Evolutionary conservation across 2,888 invertebrate species (phyloP).

Genomic region (Parnassius mnemosyne): DNA sequence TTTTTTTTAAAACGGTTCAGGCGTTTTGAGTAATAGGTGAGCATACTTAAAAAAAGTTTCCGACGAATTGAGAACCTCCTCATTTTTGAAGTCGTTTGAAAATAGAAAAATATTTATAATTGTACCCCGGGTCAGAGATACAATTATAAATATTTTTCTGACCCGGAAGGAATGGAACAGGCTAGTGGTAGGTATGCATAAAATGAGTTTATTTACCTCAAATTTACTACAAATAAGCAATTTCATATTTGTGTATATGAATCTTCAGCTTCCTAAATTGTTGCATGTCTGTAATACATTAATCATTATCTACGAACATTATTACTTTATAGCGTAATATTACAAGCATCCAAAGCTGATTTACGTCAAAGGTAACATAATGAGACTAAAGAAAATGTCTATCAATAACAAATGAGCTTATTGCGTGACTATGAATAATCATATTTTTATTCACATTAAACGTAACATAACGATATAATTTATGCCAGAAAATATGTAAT

Average conservation of each 20-base stretch:
- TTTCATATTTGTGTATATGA: neutral
- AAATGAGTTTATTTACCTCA: too few relatives aligned
- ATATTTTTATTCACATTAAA: constrained; percentile 12
- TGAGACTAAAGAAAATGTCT: constrained; percentile 28
- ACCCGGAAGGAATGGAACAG: too few relatives aligned
- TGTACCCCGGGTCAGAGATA: too few relatives aligned
- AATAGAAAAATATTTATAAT: too few relatives aligned
- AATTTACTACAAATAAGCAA: too few relatives aligned
- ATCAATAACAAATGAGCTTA: constrained; percentile 25
- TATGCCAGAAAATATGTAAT: neutral
- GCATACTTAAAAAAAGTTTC: too few relatives aligned
- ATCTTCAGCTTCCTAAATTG: constrained; percentile 30
- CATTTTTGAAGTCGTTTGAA: too few relatives aligned
- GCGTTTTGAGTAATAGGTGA: too few relatives aligned
- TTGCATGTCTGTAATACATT: constrained; percentile 35
- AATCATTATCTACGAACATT: constrained; percentile 29
- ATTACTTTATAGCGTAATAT: constrained; percentile 24
- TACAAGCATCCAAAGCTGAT: constrained; percentile 25
- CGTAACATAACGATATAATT: constrained; percentile 31
- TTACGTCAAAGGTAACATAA: constrained; percentile 27
- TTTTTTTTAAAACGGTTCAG: too few relatives aligned
- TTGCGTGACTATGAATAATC: constrained; percentile 24
- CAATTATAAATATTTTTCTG: too few relatives aligned
- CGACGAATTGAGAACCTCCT: too few relatives aligned
- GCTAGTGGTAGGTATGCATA: too few relatives aligned